Percentiles rank a stretch among this genome's conserved stretches.
Conservation (phyloP, 30 jellyfish, hydroid and myxozoan species). For the Nemopilema nomurai region DNA sequence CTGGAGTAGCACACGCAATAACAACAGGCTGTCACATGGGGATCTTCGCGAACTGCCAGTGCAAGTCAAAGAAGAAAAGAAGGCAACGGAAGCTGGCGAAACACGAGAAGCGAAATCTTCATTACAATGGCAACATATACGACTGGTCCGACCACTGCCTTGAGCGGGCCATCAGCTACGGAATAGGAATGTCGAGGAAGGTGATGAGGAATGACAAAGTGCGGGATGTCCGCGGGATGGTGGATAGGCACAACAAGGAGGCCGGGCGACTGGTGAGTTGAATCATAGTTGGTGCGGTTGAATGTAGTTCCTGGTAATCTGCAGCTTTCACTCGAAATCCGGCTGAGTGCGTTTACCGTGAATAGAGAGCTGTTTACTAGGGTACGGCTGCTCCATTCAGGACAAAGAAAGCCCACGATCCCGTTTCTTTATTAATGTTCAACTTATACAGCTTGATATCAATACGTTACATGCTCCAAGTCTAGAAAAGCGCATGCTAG, state of each 20-base stretch:
- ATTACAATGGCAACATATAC: conserved; percentile 56
- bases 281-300: neutral
- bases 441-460: too few relatives aligned
- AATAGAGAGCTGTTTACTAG: neutral
- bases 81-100: conserved; percentile 64
- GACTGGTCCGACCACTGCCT: conserved; percentile 82
- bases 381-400: too few relatives aligned
- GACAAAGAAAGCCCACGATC: too few relatives aligned
- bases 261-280: conserved; percentile 80
- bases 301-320: neutral
- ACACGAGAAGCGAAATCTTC: conserved; percentile 53
- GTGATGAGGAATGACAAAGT: conserved; percentile 68
- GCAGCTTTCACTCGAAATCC: too few relatives aligned
- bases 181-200: conserved; percentile 64
- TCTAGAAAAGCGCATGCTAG: too few relatives aligned
- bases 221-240: conserved; percentile 63
- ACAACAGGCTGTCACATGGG: conserved; percentile 70
- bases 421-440: too few relatives aligned
- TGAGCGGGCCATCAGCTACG: conserved; percentile 69
- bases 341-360: neutral
- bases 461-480: too few relatives aligned
- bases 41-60: conserved; percentile 52
- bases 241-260: conserved; percentile 78
- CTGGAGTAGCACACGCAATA: conserved; percentile 77
- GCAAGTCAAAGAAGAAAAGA: conserved; percentile 66